Percentiles rank a stretch among this genome's conserved stretches.
Conservation (phyloP, 2,113 vertebrate species). For the Ictidomys tridecemlineatus region DNA sequence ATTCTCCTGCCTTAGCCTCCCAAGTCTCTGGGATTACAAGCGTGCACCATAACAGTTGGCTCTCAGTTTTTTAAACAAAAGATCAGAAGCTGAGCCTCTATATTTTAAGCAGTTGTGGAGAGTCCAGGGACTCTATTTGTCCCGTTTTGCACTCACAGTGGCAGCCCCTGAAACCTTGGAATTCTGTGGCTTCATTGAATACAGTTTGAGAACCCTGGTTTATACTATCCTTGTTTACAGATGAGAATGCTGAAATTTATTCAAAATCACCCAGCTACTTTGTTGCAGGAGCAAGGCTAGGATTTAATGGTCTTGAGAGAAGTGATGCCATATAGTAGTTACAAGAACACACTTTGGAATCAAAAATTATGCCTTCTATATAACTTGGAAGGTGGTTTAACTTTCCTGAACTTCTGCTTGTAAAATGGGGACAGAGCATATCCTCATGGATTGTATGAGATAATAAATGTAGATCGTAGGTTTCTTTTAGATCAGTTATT, state of each 20-base stretch:
- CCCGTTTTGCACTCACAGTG: background rate
- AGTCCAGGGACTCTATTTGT: background rate
- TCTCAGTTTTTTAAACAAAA: background rate
- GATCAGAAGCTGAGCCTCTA: background rate
- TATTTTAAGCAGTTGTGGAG: background rate
- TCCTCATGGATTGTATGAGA: background rate
- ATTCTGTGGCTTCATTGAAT: background rate
- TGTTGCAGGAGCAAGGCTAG: background rate
- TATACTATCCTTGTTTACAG: background rate
- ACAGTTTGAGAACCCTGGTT: background rate
- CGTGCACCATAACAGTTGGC: no score
- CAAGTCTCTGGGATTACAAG: no score
- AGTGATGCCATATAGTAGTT: background rate
- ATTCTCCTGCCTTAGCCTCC: no score
- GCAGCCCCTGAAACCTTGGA: background rate
- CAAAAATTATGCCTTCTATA: background rate
- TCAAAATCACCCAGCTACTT: background rate
- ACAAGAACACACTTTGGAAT: background rate
- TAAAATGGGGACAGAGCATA: slow-evolving; percentile 16
- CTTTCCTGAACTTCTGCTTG: background rate
- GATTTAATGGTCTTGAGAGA: background rate
- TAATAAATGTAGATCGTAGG: background rate
- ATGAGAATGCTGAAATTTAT: background rate
- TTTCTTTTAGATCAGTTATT: slow-evolving; percentile 35
- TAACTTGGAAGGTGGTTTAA: background rate